Conservation (phyloP, 2,113 vertebrate species). For the Neodon shergylaensis region DNA sequence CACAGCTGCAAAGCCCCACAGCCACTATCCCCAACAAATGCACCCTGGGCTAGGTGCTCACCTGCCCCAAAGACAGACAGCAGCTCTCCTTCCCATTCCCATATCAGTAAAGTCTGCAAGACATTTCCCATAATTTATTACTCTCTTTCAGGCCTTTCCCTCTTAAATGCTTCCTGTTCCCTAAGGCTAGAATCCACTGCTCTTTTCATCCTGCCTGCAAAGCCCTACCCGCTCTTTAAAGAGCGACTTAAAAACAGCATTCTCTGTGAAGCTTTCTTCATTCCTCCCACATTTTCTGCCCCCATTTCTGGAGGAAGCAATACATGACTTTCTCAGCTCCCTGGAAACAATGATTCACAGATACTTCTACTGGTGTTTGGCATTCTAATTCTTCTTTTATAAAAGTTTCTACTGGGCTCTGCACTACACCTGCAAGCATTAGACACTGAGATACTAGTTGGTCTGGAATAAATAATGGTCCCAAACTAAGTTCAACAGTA, state of each 20-base stretch:
- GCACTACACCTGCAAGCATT: not conserved
- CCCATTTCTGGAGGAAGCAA: conserved; percentile 36
- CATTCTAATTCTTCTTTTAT: conserved; percentile 46
- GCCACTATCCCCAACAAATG: not conserved
- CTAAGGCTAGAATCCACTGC: conserved; percentile 28
- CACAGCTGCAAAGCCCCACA: not conserved
- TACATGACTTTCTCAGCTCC: conserved; percentile 46
- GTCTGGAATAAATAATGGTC: not conserved
- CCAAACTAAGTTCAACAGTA: conserved; percentile 22
- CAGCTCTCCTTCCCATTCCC: not conserved
- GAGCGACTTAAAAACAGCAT: conserved; percentile 59
- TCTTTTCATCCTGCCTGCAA: conserved; percentile 49
- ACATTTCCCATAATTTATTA: conserved; percentile 53
- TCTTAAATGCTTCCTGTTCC: conserved; percentile 57
- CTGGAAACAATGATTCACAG: conserved; percentile 65
- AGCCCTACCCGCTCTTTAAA: conserved; percentile 42
- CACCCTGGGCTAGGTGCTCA: not conserved
- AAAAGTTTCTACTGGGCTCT: conserved; percentile 24
- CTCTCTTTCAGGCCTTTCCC: conserved; percentile 39
- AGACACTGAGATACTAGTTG: conserved; percentile 13
- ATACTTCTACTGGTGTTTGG: conserved; percentile 22
- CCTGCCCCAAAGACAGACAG: not conserved
- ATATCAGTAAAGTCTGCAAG: not conserved
- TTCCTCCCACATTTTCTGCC: conserved; percentile 59
- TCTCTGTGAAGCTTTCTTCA: conserved; percentile 47